Evolutionary conservation across 35 echinoderm and acorn worm genomes (phyloP).

Genomic region (Apostichopus parvimensis): DNA sequence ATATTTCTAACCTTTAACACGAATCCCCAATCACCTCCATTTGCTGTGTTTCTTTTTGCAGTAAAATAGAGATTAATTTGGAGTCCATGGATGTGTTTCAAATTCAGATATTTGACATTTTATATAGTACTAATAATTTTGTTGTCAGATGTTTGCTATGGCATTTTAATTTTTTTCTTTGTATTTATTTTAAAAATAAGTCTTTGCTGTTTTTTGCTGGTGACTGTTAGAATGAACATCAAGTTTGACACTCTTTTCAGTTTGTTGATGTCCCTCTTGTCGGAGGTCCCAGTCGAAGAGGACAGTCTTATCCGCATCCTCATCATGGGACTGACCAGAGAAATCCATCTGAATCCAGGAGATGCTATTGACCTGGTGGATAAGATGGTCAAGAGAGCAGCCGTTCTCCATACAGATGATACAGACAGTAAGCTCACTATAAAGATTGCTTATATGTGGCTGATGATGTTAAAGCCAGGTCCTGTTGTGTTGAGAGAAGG

Average conservation of each 20-base stretch:
- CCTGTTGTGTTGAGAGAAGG: too few species aligned
- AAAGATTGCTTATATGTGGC: too few species aligned
- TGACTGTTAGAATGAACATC: too few species aligned
- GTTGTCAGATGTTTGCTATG: background rate
- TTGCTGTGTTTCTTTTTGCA: too few species aligned
- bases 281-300: slow-evolving; percentile 91
- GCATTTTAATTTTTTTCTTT: background rate
- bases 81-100: too few species aligned
- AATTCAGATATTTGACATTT: too few species aligned
- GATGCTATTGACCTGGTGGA: slow-evolving; percentile 91
- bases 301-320: slow-evolving; percentile 89
- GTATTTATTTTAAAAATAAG: background rate
- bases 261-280: slow-evolving; percentile 78
- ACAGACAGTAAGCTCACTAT: slow-evolving; percentile 3
- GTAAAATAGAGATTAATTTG: too few species aligned
- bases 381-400: slow-evolving; percentile 81
- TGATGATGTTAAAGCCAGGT: too few species aligned
- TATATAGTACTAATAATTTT: too few species aligned
- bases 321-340: slow-evolving; percentile 77
- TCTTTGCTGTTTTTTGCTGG: background rate
- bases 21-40: too few species aligned
- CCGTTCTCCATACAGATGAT: slow-evolving; percentile 76
- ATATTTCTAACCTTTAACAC: background rate
- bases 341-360: slow-evolving; percentile 67
- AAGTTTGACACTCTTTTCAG: slow-evolving; percentile 20